Percentiles rank a stretch among this genome's conserved stretches.
Evolutionary conservation across 64 coral and sea anemone species (phyloP).

Genomic region (Actinia tenebrosa): DNA sequence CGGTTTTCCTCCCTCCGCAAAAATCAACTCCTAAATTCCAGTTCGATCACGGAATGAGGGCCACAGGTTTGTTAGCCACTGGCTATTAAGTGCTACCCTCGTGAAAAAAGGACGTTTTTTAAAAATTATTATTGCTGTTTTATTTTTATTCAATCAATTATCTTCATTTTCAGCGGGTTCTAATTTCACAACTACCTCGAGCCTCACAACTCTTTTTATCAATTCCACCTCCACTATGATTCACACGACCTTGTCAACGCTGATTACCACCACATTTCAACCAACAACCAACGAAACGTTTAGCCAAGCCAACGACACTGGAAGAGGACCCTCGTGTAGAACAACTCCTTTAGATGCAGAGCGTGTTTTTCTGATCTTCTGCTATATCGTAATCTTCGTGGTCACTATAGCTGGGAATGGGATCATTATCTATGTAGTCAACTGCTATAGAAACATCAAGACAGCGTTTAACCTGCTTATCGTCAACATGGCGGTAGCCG

Average conservation of each 20-base stretch:
- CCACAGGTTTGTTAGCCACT: no score
- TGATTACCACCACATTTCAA: background rate
- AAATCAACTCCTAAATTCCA: no score
- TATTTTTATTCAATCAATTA: background rate
- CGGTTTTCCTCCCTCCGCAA: no score
- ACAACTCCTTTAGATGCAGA: background rate
- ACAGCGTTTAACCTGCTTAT: constrained; percentile 77
- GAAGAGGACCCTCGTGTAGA: background rate
- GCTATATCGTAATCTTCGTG: constrained; percentile 44
- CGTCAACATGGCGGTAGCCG: constrained; percentile 70
- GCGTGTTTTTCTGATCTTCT: background rate
- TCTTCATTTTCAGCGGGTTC: background rate
- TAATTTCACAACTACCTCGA: background rate
- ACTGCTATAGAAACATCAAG: constrained; percentile 58
- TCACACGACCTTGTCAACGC: background rate
- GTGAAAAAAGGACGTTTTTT: no score
- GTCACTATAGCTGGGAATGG: constrained; percentile 55
- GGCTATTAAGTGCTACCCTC: no score
- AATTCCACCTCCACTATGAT: background rate
- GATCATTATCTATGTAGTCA: constrained; percentile 66
- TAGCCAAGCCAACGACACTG: background rate
- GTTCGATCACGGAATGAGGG: no score
- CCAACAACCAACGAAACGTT: background rate
- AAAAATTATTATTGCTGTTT: no score
- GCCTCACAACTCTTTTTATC: background rate